These are phyloP conservation scores for Dryocosmus kuriphilus DNA, from an alignment of 2,888 invertebrate species.

Conservation along the genomic window DNA sequence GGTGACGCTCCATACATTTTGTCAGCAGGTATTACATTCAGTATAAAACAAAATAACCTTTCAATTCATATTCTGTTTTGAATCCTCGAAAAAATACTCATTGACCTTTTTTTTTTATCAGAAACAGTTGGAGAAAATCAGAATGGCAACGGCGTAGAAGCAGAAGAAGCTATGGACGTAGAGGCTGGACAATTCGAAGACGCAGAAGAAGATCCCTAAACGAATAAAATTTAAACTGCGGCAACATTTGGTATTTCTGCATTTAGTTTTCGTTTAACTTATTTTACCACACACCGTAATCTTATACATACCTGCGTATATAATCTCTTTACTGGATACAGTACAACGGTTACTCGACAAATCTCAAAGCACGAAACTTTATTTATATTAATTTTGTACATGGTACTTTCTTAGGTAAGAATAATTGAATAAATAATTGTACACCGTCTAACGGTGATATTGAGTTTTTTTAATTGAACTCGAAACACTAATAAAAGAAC, in stretches of 20 bases:
- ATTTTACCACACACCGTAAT: constrained; percentile 62
- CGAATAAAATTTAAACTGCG: constrained; percentile 42
- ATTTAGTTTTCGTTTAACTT: constrained; percentile 70
- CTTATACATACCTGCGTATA: constrained; percentile 63
- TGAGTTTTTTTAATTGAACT: constrained; percentile 16
- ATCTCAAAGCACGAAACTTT: constrained; percentile 70
- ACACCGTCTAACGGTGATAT: constrained; percentile 32
- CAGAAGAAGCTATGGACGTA: constrained; percentile 78
- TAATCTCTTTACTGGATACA: constrained; percentile 62
- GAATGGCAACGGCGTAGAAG: constrained; percentile 73
- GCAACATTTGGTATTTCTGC: constrained; percentile 63
- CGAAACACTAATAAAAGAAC: constrained; percentile 41
- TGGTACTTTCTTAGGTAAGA: constrained; percentile 72
- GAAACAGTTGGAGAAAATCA: constrained; percentile 76
- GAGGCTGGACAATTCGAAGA: constrained; percentile 81
- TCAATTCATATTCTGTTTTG: background rate
- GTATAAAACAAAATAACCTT: background rate
- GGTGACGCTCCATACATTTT: constrained; percentile 74
- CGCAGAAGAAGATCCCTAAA: constrained; percentile 79
- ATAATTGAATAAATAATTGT: constrained; percentile 64
- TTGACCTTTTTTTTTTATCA: constrained; percentile 62
- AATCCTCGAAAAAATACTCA: background rate
- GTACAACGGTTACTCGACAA: constrained; percentile 59
- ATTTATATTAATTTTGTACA: constrained; percentile 77
- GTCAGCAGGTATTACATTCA: constrained; percentile 65